Conservation (phyloP, 35 echinoderm and acorn worm genomes). For the Heliocidaris erythrogramma region DNA sequence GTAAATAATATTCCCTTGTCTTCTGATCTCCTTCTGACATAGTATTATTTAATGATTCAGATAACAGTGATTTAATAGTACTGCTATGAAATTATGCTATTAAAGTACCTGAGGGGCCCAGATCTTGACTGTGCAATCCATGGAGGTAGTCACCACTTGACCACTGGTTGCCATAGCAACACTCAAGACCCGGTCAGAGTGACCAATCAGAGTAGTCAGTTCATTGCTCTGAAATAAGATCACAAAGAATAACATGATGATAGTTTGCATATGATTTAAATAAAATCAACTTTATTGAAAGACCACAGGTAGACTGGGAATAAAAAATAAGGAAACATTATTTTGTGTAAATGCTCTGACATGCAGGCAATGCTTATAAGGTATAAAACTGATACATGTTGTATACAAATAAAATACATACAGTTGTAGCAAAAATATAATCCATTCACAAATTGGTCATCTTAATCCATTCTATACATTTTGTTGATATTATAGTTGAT, state of each 20-base stretch:
- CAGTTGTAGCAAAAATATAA: too few species aligned
- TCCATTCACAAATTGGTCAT: too few species aligned
- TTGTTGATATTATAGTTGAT: too few species aligned
- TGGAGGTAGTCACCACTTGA: conserved; percentile 72
- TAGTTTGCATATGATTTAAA: neutral
- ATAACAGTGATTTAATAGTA: neutral
- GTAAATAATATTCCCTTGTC: neutral
- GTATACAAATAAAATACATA: too few species aligned
- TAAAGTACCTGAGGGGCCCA: conserved; percentile 75
- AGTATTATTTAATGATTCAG: neutral
- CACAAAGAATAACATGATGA: neutral
- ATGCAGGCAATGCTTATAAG: too few species aligned
- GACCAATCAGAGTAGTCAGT: conserved; percentile 77
- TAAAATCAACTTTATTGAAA: neutral
- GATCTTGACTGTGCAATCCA: conserved; percentile 86
- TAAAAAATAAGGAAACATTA: too few species aligned
- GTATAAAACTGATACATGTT: too few species aligned
- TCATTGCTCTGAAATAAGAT: conserved; percentile 79
- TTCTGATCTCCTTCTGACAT: neutral
- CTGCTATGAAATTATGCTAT: neutral
- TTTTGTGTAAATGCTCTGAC: too few species aligned
- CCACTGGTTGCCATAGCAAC: conserved; percentile 82
- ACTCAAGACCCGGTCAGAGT: conserved; percentile 75
- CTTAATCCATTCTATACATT: too few species aligned
- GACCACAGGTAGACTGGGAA: neutral